Evolutionary conservation across 30 jellyfish, hydroid and myxozoan species (phyloP), one percentile per base, ranked within the genome.

Genomic region (Aurelia aurita complex sp. Pacific): DNA sequence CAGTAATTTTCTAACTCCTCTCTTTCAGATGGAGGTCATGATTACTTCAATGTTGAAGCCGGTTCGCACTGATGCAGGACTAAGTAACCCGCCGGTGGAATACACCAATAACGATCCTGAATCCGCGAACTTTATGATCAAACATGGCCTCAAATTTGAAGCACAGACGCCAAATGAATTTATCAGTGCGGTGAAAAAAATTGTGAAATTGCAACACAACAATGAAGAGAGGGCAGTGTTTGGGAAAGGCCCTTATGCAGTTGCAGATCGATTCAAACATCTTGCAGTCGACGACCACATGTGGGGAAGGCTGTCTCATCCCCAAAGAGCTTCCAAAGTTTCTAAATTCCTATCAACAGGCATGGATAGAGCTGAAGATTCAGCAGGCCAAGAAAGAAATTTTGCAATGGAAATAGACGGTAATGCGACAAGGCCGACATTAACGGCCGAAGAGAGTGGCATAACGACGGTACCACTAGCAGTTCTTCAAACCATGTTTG

Each of bases 11-110:
- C 54, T 43, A 6, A 43, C 11, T 3, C 5, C 50, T 7, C 55
- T 23, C 6, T 61, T 61, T 61, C 69, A 61, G 69, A 61, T 61
- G 69, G 86, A 76, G 40, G 65, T 2, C 61, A 76, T 76, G 75
- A 76, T 33, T 17, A 42, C 57, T 2, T 53, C 76, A 16, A 76
- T 76, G 86, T 23, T 76, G 59, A 76, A 76, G 5, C 86, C 86
- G 15, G 86, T 76, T 10, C 74, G 86, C 17, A 55, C 23, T 60
- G 86, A 42, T 29, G 86, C 86, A 1, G 86, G 86, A 5, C 57
- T 76, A 23, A 81, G 86, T 13, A 59, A 76, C 59, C 86, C 86
- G 1, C 86, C 86, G 33, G 38, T 13, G 40, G 65, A 76, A 76
- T 76, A 53, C 11, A 33, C 74, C 13, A 76, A 76, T 36, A 53